Conservation (phyloP, 2,113 vertebrate species). For the Lepus americanus region DNA sequence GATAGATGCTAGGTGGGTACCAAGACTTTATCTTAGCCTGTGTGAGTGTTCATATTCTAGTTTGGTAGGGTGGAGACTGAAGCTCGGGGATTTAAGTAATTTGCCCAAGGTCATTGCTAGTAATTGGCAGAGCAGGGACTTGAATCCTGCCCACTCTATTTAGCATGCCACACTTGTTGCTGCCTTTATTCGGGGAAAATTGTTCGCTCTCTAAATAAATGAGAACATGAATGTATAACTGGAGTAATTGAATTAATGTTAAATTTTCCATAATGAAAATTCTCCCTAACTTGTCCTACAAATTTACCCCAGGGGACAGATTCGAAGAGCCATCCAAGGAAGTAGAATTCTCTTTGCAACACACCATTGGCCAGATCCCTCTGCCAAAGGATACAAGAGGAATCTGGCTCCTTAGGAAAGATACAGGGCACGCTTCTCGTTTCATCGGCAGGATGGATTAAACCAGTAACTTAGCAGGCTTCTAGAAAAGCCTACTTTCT, state of each 20-base stretch:
- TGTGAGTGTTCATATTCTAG: neutral
- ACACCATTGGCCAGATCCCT: slow-evolving; percentile 8
- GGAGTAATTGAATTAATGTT: slow-evolving; percentile 54
- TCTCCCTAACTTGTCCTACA: slow-evolving; percentile 15
- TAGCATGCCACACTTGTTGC: slow-evolving; percentile 19
- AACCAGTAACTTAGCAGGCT: slow-evolving; percentile 1
- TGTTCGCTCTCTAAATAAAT: slow-evolving; percentile 62
- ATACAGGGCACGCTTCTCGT: neutral
- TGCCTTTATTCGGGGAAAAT: slow-evolving; percentile 59
- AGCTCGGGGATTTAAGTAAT: neutral
- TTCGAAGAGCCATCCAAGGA: slow-evolving; percentile 43
- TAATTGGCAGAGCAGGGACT: slow-evolving; percentile 16
- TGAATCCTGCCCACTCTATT: slow-evolving; percentile 33
- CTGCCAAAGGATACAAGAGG: neutral
- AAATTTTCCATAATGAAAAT: slow-evolving; percentile 61
- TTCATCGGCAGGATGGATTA: neutral
- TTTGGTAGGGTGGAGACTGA: neutral
- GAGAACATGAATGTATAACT: slow-evolving; percentile 54
- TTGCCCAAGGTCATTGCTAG: neutral
- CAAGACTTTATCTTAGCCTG: neutral
- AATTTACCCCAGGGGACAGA: neutral
- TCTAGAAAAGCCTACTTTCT: slow-evolving; percentile 55
- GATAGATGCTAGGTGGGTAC: neutral
- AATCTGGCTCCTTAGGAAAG: neutral
- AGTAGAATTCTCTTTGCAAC: neutral